A percentile compares a stretch with the other conserved stretches of the same genome.
Evolutionary conservation across 2,888 invertebrate species (phyloP).

Genomic region (Maniola hyperantus): DNA sequence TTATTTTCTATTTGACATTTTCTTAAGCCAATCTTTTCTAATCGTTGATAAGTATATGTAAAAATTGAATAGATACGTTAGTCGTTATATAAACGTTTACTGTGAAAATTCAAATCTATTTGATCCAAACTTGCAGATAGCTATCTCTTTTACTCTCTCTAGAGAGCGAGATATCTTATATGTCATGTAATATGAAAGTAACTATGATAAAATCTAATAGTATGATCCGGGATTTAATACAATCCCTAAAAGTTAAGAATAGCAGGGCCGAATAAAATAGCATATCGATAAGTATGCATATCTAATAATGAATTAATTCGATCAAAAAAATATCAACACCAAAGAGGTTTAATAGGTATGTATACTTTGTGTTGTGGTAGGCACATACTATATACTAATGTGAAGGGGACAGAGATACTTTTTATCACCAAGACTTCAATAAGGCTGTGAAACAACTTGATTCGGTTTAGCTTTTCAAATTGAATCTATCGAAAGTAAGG

Average conservation of each 20-base stretch:
- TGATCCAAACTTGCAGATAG: too few species aligned
- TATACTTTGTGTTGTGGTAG: conserved; percentile 26
- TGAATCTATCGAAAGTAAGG: conserved; percentile 4
- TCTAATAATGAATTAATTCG: conserved; percentile 21
- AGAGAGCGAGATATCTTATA: too few species aligned
- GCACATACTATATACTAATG: neutral
- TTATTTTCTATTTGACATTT: too few species aligned
- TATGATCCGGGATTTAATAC: neutral
- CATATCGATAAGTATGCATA: conserved; percentile 27
- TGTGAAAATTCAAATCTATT: too few species aligned
- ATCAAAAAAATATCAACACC: conserved; percentile 30
- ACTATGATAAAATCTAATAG: neutral
- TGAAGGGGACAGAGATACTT: conserved; percentile 55
- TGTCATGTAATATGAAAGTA: too few species aligned
- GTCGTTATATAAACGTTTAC: too few species aligned
- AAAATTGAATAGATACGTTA: too few species aligned
- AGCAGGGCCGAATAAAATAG: neutral
- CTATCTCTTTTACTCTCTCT: too few species aligned
- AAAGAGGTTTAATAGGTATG: conserved; percentile 33
- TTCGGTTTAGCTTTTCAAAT: conserved; percentile 61
- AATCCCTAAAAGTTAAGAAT: neutral
- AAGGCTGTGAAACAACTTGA: conserved; percentile 78
- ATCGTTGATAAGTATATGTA: too few species aligned
- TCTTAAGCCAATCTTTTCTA: too few species aligned
- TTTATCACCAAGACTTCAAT: conserved; percentile 70